Base-by-base conservation (phyloP, 2,888 invertebrate species). In the Eilema caniola region DNA sequence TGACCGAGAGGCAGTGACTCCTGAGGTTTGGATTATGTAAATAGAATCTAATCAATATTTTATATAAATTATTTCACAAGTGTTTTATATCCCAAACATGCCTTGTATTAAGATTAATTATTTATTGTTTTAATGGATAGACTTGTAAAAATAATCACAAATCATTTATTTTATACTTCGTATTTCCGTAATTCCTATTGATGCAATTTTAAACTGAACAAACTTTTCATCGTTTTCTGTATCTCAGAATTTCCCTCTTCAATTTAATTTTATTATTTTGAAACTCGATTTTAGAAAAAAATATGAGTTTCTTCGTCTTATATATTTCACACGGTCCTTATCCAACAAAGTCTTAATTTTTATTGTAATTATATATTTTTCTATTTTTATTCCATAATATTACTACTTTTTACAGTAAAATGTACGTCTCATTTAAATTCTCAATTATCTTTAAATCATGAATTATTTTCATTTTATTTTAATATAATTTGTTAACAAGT, bases 11-110 rank as follows among this genome's bases (percentile, higher is more conserved):
- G 14, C 7, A 23, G 71, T 85, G 74, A 91, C 89, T 73, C 88
- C 92, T 53, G 89, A 91, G 83, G 70, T 89, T 60, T 76, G 41
- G 74, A 80, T 89, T 78, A 64, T 77, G 57, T 89, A 86, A 79
- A 11, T 57, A 67, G 12, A 16, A 16, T 61, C 61, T 71, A 72
- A 63, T 60, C 61, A 60, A 62, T 65, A 69, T 75, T 76, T 80
- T 71, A 70, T 62, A 53, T 23, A 67, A 63, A 65, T 76, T 74
- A 83, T 80, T 85, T 89, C 83, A 90, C 88, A 90, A 91, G 86
- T 92, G 89, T 91, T 90, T 89, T 86, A 82, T 78, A 77, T 85
- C 83, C 83, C 78, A 87, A 90, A 90, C 89, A 89, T 91, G 90
- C 88, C 84, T 80, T 78, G 79, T 83, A 80, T 73, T 76, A 63